A percentile compares a stretch with the other conserved stretches of the same genome.
Conservation (phyloP, 2,113 vertebrate genomes). For the Pituophis catenifer region DNA sequence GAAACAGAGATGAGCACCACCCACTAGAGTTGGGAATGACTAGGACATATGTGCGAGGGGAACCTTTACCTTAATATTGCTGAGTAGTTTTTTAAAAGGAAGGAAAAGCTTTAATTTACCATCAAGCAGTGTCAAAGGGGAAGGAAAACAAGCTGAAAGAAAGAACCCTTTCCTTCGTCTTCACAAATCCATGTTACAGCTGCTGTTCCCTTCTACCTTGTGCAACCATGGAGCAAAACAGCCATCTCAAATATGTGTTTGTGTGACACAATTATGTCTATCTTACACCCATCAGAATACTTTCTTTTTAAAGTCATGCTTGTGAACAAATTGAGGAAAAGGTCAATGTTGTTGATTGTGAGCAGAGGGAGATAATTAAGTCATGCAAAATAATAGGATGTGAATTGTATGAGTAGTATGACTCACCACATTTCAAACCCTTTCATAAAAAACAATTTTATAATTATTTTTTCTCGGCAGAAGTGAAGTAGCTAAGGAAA, state of each 20-base stretch:
- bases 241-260: background rate
- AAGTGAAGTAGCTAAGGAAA: background rate
- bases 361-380: background rate
- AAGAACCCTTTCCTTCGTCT: background rate
- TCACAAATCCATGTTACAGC: no score
- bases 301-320: background rate
- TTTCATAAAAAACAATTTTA: background rate
- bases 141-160: background rate
- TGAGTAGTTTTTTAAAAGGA: background rate
- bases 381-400: background rate
- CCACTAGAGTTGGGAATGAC: no score
- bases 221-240: no score
- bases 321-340: background rate
- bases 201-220: no score
- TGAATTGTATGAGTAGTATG: background rate
- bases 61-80: background rate
- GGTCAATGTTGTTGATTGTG: background rate
- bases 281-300: background rate
- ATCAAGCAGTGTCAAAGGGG: background rate
- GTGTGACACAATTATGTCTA: background rate
- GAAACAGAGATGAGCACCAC: no score
- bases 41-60: no score
- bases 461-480: background rate
- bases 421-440: background rate
- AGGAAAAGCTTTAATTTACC: background rate